phyloP scores from a whole-genome alignment of 2,113 vertebrate genomes.

The Oriolus oriolus region DNA sequence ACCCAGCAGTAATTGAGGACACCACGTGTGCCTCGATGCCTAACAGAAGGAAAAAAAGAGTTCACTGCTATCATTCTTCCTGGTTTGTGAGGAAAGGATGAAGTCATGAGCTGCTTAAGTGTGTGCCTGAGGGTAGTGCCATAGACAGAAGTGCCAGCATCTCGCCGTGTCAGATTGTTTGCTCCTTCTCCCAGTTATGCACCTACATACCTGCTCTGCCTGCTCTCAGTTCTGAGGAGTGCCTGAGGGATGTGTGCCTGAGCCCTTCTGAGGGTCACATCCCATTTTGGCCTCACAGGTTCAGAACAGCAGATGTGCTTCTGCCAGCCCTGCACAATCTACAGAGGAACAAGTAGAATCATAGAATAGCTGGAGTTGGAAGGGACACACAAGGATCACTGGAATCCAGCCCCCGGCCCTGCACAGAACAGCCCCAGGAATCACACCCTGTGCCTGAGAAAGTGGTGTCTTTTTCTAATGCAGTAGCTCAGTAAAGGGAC shows the following conservation, averaged over 20 bases:
- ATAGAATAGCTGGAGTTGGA: neutral
- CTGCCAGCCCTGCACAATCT: neutral
- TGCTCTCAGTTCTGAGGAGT: neutral
- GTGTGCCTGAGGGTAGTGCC: neutral
- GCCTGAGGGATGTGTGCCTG: neutral
- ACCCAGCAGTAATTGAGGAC: neutral
- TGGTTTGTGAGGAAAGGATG: neutral
- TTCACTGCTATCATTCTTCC: neutral
- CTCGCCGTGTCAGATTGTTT: accelerated
- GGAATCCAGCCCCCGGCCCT: neutral
- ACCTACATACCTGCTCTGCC: neutral
- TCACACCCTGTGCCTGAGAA: neutral
- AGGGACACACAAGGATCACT: neutral
- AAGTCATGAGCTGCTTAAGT: neutral
- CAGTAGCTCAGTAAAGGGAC: neutral
- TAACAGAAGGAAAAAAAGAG: neutral
- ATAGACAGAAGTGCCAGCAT: neutral
- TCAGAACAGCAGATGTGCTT: neutral
- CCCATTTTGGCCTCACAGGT: neutral
- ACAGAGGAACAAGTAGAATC: neutral
- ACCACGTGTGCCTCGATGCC: accelerated
- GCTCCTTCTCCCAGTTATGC: neutral
- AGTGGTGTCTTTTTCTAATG: neutral
- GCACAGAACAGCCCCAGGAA: neutral
- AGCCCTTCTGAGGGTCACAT: neutral